Conservation (phyloP, 2,888 invertebrate genomes). For the Parnassius orleans region DNA sequence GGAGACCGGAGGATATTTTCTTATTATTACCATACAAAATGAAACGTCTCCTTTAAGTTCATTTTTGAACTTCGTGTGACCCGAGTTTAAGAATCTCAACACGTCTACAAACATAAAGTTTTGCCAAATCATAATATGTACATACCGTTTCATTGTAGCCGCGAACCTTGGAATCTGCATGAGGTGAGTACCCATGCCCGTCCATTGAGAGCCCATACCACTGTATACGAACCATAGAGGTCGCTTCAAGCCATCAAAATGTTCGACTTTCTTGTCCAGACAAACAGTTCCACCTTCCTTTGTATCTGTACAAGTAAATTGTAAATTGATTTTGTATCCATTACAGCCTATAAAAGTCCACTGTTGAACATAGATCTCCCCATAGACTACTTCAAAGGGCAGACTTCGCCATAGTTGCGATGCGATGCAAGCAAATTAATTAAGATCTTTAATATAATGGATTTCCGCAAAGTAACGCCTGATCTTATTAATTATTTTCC, state of each 20-base stretch:
- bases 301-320: constrained; percentile 38
- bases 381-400: too few relatives aligned
- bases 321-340: background rate
- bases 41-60: too few relatives aligned
- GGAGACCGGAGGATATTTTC: too few relatives aligned
- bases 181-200: constrained; percentile 83
- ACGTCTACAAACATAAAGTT: too few relatives aligned
- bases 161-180: constrained; percentile 83
- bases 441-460: background rate
- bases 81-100: too few relatives aligned
- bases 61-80: too few relatives aligned
- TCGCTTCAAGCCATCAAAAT: constrained; percentile 51
- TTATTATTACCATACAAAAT: too few relatives aligned
- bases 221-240: constrained; percentile 87
- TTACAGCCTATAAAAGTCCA: too few relatives aligned
- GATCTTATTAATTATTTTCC: too few relatives aligned
- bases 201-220: constrained; percentile 88
- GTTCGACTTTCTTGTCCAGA: constrained; percentile 43
- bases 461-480: background rate
- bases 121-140: background rate
- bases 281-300: constrained; percentile 47
- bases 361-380: too few relatives aligned
- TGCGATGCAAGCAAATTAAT: too few relatives aligned
- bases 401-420: too few relatives aligned
- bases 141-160: constrained; percentile 68